Conservation (phyloP, 2,113 vertebrate species). For the Myotis davidii region DNA sequence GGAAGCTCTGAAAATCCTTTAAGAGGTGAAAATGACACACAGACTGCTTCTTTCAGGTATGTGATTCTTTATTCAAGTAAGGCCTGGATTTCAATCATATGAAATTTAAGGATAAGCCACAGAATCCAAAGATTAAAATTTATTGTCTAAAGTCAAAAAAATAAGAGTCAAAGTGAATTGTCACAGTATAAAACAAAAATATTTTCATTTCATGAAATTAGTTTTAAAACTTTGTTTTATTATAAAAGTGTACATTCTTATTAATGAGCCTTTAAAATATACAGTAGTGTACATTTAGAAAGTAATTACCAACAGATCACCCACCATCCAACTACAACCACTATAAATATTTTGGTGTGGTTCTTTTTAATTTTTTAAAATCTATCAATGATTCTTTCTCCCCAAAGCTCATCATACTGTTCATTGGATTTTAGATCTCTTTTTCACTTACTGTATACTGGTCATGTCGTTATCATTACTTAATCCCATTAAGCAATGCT, state of each 20-base stretch:
- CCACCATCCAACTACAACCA: background rate
- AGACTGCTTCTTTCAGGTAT: background rate
- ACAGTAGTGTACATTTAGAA: background rate
- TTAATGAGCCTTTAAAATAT: background rate
- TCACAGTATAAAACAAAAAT: background rate
- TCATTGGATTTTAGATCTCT: background rate
- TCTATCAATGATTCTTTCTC: background rate
- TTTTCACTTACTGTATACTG: background rate
- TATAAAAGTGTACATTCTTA: conserved; percentile 1
- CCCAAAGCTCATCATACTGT: background rate
- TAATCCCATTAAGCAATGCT: background rate
- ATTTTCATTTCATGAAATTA: background rate
- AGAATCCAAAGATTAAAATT: background rate
- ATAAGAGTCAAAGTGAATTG: background rate
- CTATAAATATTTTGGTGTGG: background rate
- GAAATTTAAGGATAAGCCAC: conserved; percentile 1
- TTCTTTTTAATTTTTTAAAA: background rate
- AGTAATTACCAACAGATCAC: background rate
- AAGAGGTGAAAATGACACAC: background rate
- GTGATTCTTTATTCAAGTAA: background rate
- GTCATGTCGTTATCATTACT: background rate
- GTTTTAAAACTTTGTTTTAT: conserved; percentile 8
- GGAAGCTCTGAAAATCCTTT: background rate
- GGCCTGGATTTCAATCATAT: background rate
- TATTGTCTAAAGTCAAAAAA: background rate